Conservation (phyloP, 2,888 invertebrate species). For the Fissipunctia ypsillon region DNA sequence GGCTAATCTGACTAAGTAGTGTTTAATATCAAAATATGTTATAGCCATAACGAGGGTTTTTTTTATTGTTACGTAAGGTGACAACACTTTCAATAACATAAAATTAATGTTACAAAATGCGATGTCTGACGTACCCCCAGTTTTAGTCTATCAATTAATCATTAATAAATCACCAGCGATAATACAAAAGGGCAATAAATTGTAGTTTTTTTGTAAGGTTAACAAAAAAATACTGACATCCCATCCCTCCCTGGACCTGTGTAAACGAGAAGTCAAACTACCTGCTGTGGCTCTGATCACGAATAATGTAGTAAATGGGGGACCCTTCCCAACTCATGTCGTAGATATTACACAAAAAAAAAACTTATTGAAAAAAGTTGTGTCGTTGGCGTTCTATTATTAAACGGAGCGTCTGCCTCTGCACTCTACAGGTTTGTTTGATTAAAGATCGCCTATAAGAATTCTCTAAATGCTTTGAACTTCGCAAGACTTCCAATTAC, state of each 20-base stretch:
- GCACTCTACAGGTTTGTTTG: slow-evolving; percentile 42
- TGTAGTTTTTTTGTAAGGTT: slow-evolving; percentile 38
- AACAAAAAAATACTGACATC: slow-evolving; percentile 51
- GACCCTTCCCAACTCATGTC: slow-evolving; percentile 45
- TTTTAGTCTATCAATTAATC: slow-evolving; percentile 30
- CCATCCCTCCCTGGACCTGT: slow-evolving; percentile 53
- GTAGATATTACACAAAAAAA: slow-evolving; percentile 50
- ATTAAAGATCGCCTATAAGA: slow-evolving; percentile 32
- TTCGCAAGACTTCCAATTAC: slow-evolving; percentile 22
- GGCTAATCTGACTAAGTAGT: slow-evolving; percentile 4
- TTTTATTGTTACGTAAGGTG: not conserved
- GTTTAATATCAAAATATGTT: slow-evolving; percentile 7
- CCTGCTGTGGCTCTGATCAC: slow-evolving; percentile 60
- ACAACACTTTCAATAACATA: not conserved
- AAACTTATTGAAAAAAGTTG: slow-evolving; percentile 42
- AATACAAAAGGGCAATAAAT: slow-evolving; percentile 55
- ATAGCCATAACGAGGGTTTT: not conserved
- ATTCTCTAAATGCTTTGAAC: slow-evolving; percentile 24
- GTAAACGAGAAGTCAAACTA: slow-evolving; percentile 64
- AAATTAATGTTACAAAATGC: slow-evolving; percentile 17
- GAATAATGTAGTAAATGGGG: slow-evolving; percentile 45
- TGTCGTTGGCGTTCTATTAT: slow-evolving; percentile 58
- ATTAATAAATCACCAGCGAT: slow-evolving; percentile 50
- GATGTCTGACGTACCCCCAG: slow-evolving; percentile 30
- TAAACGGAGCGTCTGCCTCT: slow-evolving; percentile 30